Evolutionary conservation across 2,113 vertebrate species (phyloP).

Genomic region (Romanogobio albipinnatus): DNA sequence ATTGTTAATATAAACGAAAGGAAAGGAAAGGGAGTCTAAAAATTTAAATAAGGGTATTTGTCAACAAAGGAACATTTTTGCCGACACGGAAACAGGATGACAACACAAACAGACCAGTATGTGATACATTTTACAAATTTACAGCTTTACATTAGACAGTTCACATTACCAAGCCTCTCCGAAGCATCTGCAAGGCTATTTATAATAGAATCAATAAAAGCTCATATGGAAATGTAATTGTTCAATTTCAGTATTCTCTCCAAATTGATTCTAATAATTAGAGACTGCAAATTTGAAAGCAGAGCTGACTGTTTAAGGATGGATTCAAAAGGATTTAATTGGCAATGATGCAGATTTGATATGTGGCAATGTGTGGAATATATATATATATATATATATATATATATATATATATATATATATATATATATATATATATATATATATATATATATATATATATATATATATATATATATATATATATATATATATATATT

Average conservation of each 20-base stretch:
- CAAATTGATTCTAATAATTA: slow-evolving; percentile 9
- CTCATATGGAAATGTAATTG: slow-evolving; percentile 1
- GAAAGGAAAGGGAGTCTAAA: too few relatives aligned
- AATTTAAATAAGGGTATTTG: background rate
- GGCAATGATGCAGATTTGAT: too few relatives aligned
- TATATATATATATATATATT: background rate
- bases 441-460: background rate
- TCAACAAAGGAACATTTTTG: too few relatives aligned
- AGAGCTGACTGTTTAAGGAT: background rate
- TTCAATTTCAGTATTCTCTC: background rate
- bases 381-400: background rate
- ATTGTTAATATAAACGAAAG: too few relatives aligned
- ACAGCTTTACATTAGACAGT: background rate
- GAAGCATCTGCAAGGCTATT: background rate
- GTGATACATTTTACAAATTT: background rate
- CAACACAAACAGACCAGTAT: too few relatives aligned
- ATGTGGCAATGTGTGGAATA: too few relatives aligned
- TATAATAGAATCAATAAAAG: slow-evolving; percentile 30
- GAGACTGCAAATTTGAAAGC: background rate
- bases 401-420: background rate
- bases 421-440: background rate
- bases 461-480: background rate
- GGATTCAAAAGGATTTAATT: background rate
- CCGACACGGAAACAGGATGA: too few relatives aligned
- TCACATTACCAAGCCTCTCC: background rate